A percentile compares a stretch with the other conserved stretches of the same genome.
phyloP scores from a whole-genome alignment of 1,140 invertebrate species.

The Drosophila pruinosa region DNA sequence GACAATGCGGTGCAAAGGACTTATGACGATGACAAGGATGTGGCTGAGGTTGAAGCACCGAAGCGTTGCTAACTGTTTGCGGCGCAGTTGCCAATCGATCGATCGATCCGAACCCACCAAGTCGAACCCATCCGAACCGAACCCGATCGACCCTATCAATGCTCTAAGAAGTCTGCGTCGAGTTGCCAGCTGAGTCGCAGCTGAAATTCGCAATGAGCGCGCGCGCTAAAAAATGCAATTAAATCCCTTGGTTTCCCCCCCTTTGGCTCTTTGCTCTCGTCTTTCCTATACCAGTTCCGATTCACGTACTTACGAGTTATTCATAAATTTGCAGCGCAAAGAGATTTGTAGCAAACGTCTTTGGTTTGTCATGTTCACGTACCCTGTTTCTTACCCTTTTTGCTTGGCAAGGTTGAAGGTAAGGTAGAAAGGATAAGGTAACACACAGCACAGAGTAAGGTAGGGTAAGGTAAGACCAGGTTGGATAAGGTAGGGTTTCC shows the following conservation, averaged over 20 bases:
- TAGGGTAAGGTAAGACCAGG: slow-evolving; percentile 56
- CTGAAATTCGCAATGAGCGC: slow-evolving; percentile 75
- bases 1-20: slow-evolving; percentile 49
- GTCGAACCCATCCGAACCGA: not conserved
- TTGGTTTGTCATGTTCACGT: slow-evolving; percentile 43
- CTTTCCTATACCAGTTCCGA: slow-evolving; percentile 31
- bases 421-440: slow-evolving; percentile 56
- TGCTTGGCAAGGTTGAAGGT: slow-evolving; percentile 64
- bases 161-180: slow-evolving; percentile 8
- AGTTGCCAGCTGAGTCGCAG: slow-evolving; percentile 50
- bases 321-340: slow-evolving; percentile 13
- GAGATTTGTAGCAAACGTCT: slow-evolving; percentile 77
- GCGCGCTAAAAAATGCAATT: slow-evolving; percentile 80
- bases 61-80: slow-evolving; percentile 64
- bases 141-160: slow-evolving; percentile 28
- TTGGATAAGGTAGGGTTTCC: slow-evolving; percentile 57
- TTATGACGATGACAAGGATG: slow-evolving; percentile 13
- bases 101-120: slow-evolving; percentile 26
- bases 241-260: slow-evolving; percentile 53
- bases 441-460: slow-evolving; percentile 38
- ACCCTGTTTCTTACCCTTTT: slow-evolving; percentile 33
- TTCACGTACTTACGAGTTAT: slow-evolving; percentile 24
- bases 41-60: slow-evolving; percentile 35
- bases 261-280: slow-evolving; percentile 26
- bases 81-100: slow-evolving; percentile 53